A percentile compares a stretch with the other conserved stretches of the same genome.
Evolutionary conservation across 2,888 invertebrate species (phyloP).

Genomic region (Ochropleura leucogaster): DNA sequence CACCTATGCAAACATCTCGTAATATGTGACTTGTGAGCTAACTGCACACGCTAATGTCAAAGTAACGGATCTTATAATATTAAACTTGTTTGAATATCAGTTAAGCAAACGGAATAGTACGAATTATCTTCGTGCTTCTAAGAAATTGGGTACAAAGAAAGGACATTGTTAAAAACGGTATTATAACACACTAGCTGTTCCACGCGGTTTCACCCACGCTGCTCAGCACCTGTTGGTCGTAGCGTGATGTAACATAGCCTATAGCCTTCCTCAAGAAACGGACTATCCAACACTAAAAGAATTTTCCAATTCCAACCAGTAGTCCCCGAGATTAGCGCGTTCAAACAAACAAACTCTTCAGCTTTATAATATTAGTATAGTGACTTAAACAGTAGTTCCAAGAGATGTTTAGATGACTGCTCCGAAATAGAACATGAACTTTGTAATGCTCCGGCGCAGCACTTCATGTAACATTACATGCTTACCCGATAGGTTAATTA

Average conservation of each 20-base stretch:
- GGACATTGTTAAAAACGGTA: not conserved
- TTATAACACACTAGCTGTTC: no score
- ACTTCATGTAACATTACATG: not conserved
- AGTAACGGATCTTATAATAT: constrained; percentile 43
- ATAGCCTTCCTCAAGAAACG: no score
- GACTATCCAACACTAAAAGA: no score
- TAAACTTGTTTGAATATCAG: constrained; percentile 6
- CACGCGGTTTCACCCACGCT: no score
- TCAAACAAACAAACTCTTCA: no score
- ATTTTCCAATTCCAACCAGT: no score
- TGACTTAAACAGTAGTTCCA: no score
- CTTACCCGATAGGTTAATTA: constrained; percentile 6
- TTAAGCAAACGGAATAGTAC: constrained; percentile 6
- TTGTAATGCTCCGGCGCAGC: not conserved
- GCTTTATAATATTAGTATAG: no score
- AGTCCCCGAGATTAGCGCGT: no score
- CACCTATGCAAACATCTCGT: constrained; percentile 59
- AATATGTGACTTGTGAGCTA: constrained; percentile 57
- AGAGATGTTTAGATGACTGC: not conserved
- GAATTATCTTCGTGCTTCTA: not conserved
- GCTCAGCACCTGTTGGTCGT: no score
- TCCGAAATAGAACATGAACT: constrained; percentile 2
- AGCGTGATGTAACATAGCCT: no score
- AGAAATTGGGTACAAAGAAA: not conserved
- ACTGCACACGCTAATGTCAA: constrained; percentile 57